phyloP scores from a whole-genome alignment of 2,888 invertebrate genomes.

The Brachyopa scutellaris region DNA sequence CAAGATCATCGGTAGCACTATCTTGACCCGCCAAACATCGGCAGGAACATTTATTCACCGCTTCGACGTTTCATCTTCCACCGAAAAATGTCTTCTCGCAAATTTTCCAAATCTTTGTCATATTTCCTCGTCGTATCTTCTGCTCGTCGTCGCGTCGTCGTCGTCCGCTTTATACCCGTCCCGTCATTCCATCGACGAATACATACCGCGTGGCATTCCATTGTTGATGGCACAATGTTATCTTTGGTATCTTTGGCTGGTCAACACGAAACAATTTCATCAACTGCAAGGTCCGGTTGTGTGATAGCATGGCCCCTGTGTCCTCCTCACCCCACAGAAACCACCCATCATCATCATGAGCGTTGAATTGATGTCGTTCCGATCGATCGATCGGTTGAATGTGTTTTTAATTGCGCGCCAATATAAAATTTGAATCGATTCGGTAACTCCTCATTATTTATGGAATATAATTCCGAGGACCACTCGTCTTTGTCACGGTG shows the following conservation, averaged over 20 bases:
- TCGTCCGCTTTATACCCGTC: no score
- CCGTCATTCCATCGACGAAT: slow-evolving; percentile 40
- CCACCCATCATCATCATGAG: not conserved
- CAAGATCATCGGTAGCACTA: slow-evolving; percentile 45
- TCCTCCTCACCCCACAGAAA: not conserved
- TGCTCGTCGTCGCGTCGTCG: slow-evolving; percentile 7
- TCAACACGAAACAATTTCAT: slow-evolving; percentile 67
- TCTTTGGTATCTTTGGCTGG: slow-evolving; percentile 59
- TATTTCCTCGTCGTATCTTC: slow-evolving; percentile 64
- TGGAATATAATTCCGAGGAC: slow-evolving; percentile 39
- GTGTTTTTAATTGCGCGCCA: slow-evolving; percentile 72
- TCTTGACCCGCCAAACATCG: slow-evolving; percentile 35
- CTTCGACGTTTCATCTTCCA: slow-evolving; percentile 47
- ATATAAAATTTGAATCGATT: slow-evolving; percentile 71
- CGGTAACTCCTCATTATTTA: slow-evolving; percentile 71
- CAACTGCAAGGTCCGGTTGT: slow-evolving; percentile 42
- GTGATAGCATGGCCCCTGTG: slow-evolving; percentile 26
- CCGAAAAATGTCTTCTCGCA: slow-evolving; percentile 70
- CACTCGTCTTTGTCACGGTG: slow-evolving; percentile 44
- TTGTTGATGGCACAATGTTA: slow-evolving; percentile 58
- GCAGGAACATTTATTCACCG: slow-evolving; percentile 43
- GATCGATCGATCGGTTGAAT: slow-evolving; percentile 29
- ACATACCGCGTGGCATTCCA: slow-evolving; percentile 62
- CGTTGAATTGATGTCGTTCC: slow-evolving; percentile 6
- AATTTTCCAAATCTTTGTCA: slow-evolving; percentile 71